Conservation (phyloP, 2,113 vertebrate genomes). For the Lasiurus borealis region DNA sequence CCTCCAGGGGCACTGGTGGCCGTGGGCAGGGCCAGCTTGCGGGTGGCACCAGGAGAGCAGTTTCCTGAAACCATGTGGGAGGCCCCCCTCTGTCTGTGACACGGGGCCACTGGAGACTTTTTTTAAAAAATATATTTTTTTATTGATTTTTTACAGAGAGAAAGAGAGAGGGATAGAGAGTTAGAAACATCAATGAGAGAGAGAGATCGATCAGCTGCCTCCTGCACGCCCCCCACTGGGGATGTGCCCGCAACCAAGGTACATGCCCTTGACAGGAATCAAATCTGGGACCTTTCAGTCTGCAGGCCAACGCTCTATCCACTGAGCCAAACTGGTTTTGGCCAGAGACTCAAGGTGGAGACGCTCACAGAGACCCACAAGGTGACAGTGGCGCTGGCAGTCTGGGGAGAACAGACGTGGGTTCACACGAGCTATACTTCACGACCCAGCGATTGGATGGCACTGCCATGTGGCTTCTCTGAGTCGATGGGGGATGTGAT, state of each 20-base stretch:
- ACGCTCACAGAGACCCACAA: accelerated
- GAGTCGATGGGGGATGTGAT: not conserved
- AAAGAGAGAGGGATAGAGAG: too few relatives aligned
- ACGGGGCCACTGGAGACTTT: not conserved
- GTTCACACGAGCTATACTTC: not conserved
- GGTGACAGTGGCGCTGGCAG: accelerated
- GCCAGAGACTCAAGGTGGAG: not conserved
- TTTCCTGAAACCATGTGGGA: not conserved
- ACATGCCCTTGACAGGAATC: too few relatives aligned
- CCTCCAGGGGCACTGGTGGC: not conserved
- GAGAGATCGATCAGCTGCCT: too few relatives aligned
- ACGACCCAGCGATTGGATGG: not conserved
- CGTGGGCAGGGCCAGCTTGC: not conserved
- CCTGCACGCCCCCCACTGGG: too few relatives aligned
- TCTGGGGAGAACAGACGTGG: not conserved
- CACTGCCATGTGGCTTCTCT: not conserved
- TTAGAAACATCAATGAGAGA: too few relatives aligned
- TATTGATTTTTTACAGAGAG: too few relatives aligned
- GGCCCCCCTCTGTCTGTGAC: not conserved
- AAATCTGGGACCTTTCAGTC: too few relatives aligned
- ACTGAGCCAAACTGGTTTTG: too few relatives aligned
- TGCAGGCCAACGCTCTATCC: too few relatives aligned
- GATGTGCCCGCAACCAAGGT: too few relatives aligned
- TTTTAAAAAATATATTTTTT: too few relatives aligned
- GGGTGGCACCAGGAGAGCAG: not conserved